phyloP scores from a whole-genome alignment of 2,797 vertebrate species.

The Oreochromis grahami region DNA sequence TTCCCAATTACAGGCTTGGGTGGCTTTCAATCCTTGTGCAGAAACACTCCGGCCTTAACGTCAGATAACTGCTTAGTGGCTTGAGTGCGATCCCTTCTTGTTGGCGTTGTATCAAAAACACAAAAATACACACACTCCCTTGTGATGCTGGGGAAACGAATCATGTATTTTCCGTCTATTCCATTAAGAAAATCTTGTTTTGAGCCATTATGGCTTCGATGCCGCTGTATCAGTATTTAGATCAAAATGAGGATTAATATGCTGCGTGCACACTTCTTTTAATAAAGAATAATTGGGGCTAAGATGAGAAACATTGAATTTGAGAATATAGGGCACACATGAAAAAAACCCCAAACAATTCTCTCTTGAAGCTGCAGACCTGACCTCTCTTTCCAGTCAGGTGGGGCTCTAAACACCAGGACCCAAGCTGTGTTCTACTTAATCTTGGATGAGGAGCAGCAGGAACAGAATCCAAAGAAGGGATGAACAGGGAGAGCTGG shows the following conservation, averaged over 20 bases:
- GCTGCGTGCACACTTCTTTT: background rate
- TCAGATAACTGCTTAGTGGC: slow-evolving; percentile 53
- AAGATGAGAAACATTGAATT: slow-evolving; percentile 18
- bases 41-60: slow-evolving; percentile 55
- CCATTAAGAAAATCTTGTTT: slow-evolving; percentile 19
- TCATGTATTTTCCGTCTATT: slow-evolving; percentile 26
- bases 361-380: background rate
- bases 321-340: background rate
- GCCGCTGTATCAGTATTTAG: slow-evolving; percentile 25
- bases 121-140: background rate
- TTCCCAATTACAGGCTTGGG: slow-evolving; percentile 77
- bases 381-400: slow-evolving; percentile 26
- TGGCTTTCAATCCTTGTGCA: slow-evolving; percentile 68
- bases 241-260: slow-evolving; percentile 43
- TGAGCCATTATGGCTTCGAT: slow-evolving; percentile 15
- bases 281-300: slow-evolving; percentile 16
- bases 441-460: slow-evolving; percentile 56
- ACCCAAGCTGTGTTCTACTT: slow-evolving; percentile 36
- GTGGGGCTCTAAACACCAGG: slow-evolving; percentile 26
- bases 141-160: slow-evolving; percentile 18
- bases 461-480: slow-evolving; percentile 46
- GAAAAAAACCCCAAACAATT: fast-evolving
- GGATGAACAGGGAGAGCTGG: slow-evolving; percentile 40
- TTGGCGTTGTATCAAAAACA: background rate
- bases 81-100: slow-evolving; percentile 24